These are phyloP conservation scores for Smithornis capensis DNA, from an alignment of 2,113 vertebrate species.

Conservation along the genomic window DNA sequence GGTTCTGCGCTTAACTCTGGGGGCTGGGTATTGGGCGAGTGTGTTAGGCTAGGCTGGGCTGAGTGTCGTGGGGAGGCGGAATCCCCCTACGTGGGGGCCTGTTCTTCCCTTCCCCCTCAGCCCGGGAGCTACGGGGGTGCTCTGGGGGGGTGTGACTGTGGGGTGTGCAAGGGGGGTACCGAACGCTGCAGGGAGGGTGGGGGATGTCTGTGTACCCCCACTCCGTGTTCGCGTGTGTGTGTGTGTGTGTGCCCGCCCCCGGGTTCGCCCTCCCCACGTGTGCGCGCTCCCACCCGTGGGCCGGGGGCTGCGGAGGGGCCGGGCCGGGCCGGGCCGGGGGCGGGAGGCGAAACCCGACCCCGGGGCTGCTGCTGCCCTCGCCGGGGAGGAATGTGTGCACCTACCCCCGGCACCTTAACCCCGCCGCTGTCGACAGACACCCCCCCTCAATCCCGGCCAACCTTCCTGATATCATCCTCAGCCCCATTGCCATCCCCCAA, in stretches of 20 bases:
- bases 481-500: background rate
- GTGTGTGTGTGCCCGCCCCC: too few species aligned
- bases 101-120: background rate
- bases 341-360: background rate
- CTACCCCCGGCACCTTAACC: background rate
- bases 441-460: background rate
- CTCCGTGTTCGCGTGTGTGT: background rate
- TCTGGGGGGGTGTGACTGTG: background rate
- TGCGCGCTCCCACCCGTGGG: background rate
- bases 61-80: too few species aligned
- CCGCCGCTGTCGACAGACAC: background rate
- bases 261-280: background rate
- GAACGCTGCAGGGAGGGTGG: background rate
- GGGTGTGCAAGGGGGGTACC: background rate
- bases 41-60: too few species aligned
- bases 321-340: background rate
- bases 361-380: background rate
- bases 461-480: background rate
- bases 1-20: background rate
- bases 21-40: background rate
- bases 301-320: background rate
- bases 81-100: background rate
- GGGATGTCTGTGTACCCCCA: background rate
- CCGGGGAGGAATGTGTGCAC: slow-evolving; percentile 10
- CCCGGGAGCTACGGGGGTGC: background rate